Conservation (phyloP, 2,888 invertebrate genomes). For the Andrena hattorfiana region DNA sequence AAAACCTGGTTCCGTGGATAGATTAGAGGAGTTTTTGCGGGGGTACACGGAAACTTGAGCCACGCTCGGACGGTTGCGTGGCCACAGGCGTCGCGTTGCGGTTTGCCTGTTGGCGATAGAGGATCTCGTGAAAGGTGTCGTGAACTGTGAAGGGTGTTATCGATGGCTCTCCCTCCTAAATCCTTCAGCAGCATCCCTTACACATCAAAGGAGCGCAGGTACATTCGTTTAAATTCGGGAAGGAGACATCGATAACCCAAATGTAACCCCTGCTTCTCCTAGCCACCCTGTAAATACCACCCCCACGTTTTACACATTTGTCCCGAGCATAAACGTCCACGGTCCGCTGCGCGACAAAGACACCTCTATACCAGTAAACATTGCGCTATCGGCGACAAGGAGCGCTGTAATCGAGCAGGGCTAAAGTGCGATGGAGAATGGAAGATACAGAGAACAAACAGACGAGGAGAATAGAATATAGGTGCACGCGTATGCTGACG, state of each 20-base stretch:
- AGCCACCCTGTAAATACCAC: too few species aligned
- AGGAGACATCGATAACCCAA: too few species aligned
- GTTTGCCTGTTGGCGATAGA: slow-evolving; percentile 38
- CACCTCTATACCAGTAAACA: background rate
- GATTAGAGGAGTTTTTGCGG: slow-evolving; percentile 36
- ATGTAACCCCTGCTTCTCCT: too few species aligned
- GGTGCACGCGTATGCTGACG: slow-evolving; percentile 31
- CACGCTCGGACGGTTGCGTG: slow-evolving; percentile 48
- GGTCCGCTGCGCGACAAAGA: background rate
- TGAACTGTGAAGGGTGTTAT: slow-evolving; percentile 39
- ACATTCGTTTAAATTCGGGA: too few species aligned
- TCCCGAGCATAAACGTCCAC: background rate
- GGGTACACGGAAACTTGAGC: slow-evolving; percentile 19
- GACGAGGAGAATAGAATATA: background rate
- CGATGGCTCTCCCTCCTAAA: slow-evolving; percentile 35
- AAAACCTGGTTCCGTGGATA: background rate
- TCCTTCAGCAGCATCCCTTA: slow-evolving; percentile 2
- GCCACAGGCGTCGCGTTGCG: slow-evolving; percentile 58
- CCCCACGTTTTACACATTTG: background rate
- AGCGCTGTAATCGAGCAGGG: background rate
- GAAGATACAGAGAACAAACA: slow-evolving; percentile 8
- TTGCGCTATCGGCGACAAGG: background rate
- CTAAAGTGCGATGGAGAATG: background rate
- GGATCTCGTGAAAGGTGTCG: slow-evolving; percentile 44
- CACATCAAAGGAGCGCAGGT: too few species aligned